Evolutionary conservation across 2,797 vertebrate species (phyloP).

Genomic region (Onychomys arenicola): DNA sequence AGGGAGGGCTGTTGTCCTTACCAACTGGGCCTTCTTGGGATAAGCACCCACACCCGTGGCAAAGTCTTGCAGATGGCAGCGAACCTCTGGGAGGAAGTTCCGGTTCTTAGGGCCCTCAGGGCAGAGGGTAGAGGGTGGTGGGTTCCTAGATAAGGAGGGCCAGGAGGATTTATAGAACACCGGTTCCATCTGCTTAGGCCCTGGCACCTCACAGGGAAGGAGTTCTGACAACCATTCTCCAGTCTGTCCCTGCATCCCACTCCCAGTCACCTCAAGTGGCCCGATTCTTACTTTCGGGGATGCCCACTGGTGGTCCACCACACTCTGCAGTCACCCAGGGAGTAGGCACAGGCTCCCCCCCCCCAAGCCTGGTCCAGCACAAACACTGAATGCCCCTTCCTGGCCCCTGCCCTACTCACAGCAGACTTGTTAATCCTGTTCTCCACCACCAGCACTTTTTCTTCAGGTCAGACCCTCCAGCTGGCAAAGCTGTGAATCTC

Average conservation of each 20-base stretch:
- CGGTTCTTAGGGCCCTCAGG: slow-evolving; percentile 81
- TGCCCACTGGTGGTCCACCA: too few species aligned
- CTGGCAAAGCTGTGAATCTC: background rate
- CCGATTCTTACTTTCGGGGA: background rate
- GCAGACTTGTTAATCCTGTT: background rate
- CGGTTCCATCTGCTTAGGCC: background rate
- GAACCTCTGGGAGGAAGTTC: slow-evolving; percentile 79
- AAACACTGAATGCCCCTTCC: too few species aligned
- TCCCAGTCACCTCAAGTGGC: background rate
- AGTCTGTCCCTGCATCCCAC: background rate
- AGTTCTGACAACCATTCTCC: background rate
- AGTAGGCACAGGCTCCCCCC: background rate
- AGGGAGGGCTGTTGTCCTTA: slow-evolving; percentile 49
- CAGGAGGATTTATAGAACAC: background rate
- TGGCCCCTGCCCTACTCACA: too few species aligned
- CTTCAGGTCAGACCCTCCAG: background rate
- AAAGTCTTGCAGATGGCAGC: slow-evolving; percentile 77
- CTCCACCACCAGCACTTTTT: too few species aligned
- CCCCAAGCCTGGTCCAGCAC: too few species aligned
- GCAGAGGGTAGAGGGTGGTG: slow-evolving; percentile 84
- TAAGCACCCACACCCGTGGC: slow-evolving; percentile 79
- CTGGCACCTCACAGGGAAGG: background rate
- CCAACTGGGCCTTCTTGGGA: slow-evolving; percentile 84
- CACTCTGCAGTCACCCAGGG: background rate
- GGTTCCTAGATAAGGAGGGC: slow-evolving; percentile 79